Base-by-base conservation (phyloP, 53 echinoderm and acorn worm species). In the Luidia sarsii region DNA sequence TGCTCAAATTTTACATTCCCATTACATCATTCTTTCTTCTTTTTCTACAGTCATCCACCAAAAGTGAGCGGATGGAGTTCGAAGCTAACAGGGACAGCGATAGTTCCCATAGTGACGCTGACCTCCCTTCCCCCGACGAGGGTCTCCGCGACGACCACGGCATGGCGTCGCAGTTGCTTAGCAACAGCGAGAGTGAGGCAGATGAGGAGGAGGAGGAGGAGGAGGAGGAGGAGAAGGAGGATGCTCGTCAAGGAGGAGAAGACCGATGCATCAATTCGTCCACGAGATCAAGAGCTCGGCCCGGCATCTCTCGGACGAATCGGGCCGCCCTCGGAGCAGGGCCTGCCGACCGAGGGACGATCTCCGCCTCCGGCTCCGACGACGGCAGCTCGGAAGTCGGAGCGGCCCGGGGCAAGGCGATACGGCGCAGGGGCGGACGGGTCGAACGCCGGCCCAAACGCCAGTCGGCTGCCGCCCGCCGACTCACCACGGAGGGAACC, bases 91-190 rank as follows among this genome's bases (percentile, higher is more conserved):
- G 14, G 2, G 65, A 84, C 3, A 73, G 73, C 50, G 71, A 83
- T 28, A 63, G 48, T 32, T 59, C 31, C 48, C 60, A 77, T 2
- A 49, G 59, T 33, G 10, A 61, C 48, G 55, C 9, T 50, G 51
- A 33, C 52, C 19, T 33, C 18, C 50, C 46, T 29, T 18, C 48
- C 3, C 4, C n/a, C 16, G 75, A 82, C 24, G 36, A 28, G 36
- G 54, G 65, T 38, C 31, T 28, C 25, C 21, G 51, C 16, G 92
- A 92, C 33, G 84, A 71, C 50, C 94, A 94, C 59, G 94, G 94
- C 7, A 61, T 90, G 56, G 87, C 85, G 41, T 87, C 90, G n/a
- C 90, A 94, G 73, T 51, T 94, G 14, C 11, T 54, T 22, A 70
- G 48, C 29, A 37, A 77, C n/a, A 59, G 60, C 41, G 41, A 43